Evolutionary conservation across 2,113 vertebrate genomes (phyloP), one percentile per base, ranked within the genome.

Genomic region (Trogon melanurus): DNA sequence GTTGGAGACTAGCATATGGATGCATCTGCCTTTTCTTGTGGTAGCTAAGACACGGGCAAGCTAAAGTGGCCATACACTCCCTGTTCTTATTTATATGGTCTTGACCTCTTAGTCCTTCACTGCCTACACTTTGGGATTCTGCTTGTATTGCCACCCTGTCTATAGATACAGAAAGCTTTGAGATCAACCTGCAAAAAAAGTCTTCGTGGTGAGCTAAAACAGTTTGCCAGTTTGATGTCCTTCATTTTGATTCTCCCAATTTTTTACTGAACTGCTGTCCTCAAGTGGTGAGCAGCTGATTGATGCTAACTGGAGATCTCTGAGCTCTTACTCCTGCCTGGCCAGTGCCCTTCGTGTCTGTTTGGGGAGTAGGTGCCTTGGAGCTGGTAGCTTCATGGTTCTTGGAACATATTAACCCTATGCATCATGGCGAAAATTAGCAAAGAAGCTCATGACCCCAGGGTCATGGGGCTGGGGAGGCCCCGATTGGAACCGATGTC

Each of bases 211-310:
- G 58, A 72, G 30, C 60, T 65, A 10, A 18, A 67, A 8, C 25
- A 2, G 9, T 4, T 22, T 1, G 1, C 34, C 48, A 19, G 29
- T 47, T n/a, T 4, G 10, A 3, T 12, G 48, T 44, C 44, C 62
- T 60, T 56, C 61, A 1, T 6, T 44, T 50, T 32, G 13, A 2
- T 79, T 75, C 26, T 29, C 13, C 0, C 36, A 23, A 7, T 72
- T 75, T 71, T 61, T 14, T 50, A 51, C 79, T 47, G 85, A 97
- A 94, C 94, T 95, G 79, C 94, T 95, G 92, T 92, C 90, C 95
- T 85, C 91, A 91, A 88, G 91, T 88, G 82, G 92, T 4, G 11
- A 58, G 7, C 41, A n/a, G 82, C 36, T 36, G 75, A 6, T 8
- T 5, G 53, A 53, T 81, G 29, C 27, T 75, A 10, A 0, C 6